A percentile compares a stretch with the other conserved stretches of the same genome.
These are phyloP conservation scores for Coptodon rendalli DNA, from an alignment of 2,113 vertebrate species.

Conservation along the genomic window DNA sequence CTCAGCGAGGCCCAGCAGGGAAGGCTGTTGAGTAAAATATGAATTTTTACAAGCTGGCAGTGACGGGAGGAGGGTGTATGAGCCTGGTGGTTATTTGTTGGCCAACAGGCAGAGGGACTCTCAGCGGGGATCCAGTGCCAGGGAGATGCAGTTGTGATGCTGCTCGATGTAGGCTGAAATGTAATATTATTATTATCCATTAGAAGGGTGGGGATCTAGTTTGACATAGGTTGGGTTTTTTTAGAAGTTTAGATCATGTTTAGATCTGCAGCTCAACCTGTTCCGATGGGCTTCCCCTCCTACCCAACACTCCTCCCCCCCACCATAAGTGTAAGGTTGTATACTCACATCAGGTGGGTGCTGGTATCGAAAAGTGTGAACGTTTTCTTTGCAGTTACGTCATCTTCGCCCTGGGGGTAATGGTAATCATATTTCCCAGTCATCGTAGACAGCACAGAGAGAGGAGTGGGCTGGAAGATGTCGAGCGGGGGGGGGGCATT, in stretches of 20 bases:
- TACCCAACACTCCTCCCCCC: not conserved
- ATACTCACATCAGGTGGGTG: not conserved
- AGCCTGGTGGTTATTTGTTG: not conserved
- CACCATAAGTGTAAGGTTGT: not conserved
- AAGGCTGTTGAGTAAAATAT: slow-evolving; percentile 21
- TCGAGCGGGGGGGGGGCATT: not conserved
- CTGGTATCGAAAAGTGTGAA: not conserved
- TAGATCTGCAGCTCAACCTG: not conserved
- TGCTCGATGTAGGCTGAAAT: not conserved
- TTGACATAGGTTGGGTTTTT: not conserved
- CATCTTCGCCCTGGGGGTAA: not conserved
- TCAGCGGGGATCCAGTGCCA: not conserved
- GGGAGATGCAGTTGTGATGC: not conserved
- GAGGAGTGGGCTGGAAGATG: not conserved
- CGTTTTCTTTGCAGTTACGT: not conserved
- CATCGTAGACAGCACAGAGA: not conserved
- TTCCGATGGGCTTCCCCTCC: not conserved
- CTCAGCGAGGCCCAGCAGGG: slow-evolving; percentile 25
- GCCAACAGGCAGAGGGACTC: not conserved
- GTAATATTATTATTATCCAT: not conserved
- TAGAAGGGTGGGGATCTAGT: not conserved
- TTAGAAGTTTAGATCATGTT: not conserved
- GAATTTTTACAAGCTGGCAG: slow-evolving; percentile 9
- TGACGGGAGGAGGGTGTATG: not conserved
- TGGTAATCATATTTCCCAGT: slow-evolving; percentile 28